Base-by-base conservation (phyloP, 2,113 vertebrate genomes). In the Lipotes vexillifer region DNA sequence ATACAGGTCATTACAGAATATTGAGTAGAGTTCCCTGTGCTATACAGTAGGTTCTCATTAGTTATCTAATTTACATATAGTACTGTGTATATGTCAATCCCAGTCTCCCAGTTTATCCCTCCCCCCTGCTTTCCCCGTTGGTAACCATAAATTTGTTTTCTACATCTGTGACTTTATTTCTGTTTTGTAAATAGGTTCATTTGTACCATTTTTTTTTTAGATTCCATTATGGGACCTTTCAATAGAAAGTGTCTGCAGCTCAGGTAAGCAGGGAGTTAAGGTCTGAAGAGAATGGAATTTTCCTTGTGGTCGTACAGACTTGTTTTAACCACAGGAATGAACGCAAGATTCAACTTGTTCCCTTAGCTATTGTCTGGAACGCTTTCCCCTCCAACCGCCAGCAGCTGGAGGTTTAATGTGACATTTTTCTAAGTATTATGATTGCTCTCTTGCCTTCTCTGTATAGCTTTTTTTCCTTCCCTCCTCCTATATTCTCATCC, bases 311-410 rank as follows among this genome's bases (percentile, higher is more conserved):
- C 97, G 99, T 95, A 93, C 85, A 96, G 98, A 98, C 99, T 98
- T 99, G 99, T 97, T 98, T 93, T 11, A 12, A 89, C 98, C 98
- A 17, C 98, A 98, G 98, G 99, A 99, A 99, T 98, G 98, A 93
- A 90, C 17, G 3, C 99, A 99, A 98, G 99, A 98, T 86, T 18
- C 41, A 18, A 98, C 99, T 98, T 38, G 98, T 94, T 91, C 96
- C 91, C 81, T 94, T 41, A 96, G 97, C 97, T 89, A 98, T 98
- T 95, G 97, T 98, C 98, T 98, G 95, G 63, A 41, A 59, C 74
- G 97, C n/a, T 95, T 94, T 95, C 38, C 96, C 98, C 97, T 98
- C 92, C 63, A 83, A 98, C 97, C 38, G 38, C 80, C 69, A 91
- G 98, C 98, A 98, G 98, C 98, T 96, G 96, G 89, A 81, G 49